Evolutionary conservation across 2,113 vertebrate species (phyloP), one percentile per base, ranked within the genome.

Genomic region (Amblyopsis rosae): DNA sequence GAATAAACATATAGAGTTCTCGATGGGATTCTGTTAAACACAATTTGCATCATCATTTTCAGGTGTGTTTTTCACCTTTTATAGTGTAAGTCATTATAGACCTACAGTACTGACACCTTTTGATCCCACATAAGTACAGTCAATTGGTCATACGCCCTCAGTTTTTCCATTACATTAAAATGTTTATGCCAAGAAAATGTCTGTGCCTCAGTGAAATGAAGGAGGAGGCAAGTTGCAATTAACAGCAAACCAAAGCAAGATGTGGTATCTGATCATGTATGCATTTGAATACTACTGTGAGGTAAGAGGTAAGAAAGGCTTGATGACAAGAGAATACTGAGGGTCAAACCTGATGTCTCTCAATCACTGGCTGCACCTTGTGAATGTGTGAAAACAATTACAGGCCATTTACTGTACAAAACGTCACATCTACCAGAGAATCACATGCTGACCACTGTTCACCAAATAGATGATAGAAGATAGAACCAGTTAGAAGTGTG

Each of bases 311-410:
- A 76, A 71, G 76, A 87, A 83, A 55, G 46, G 48, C 41, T 48
- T 15, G 6, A 77, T 62, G 70, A 77, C 65, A 65, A 72, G 55
- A 41, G 9, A 79, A 73, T 32, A 46, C 53, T 1, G 17, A 9
- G 12, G 9, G 65, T 70, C 50, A 15, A 69, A 13, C 9, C 67
- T 76, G 58, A 75, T 72, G 58, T 73, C 67, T 50, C 45, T 58
- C 48, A 60, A 59, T 50, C 33, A 49, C 12, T 13, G 49, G 51
- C 67, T 71, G 68, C 61, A 58, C 19, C 45, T 60, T 59, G 53
- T 77, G 77, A 65, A 60, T 41, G 75, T 81, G 82, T 82, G 74
- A 88, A 86, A 86, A 67, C 69, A 82, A 82, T 86, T 69, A 75
- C 35, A 54, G 53, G 64, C 49, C 49, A 61, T 80, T 76, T 70